Base-by-base conservation (phyloP, 2,113 vertebrate species). In the Nipponia nippon region DNA sequence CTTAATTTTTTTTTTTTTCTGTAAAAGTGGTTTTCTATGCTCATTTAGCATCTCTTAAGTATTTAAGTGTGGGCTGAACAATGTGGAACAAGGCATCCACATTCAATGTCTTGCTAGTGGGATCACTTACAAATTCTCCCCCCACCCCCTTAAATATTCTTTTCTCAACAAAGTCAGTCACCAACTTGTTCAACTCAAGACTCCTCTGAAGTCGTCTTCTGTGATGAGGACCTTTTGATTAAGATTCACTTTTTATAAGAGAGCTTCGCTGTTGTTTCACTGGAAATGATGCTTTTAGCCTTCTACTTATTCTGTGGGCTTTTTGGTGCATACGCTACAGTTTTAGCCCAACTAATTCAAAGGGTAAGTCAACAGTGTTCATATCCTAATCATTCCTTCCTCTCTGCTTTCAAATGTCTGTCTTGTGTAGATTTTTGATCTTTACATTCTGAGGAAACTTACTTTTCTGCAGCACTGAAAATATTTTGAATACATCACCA, bases 51-150 rank as follows among this genome's bases (percentile, higher is more conserved):
- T 13, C 29, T 77, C 34, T 22, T 16, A 78, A 52, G 4, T 46
- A n/a, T 77, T 80, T 56, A 34, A 76, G n/a, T 42, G 69, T 66
- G n/a, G 55, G 29, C 15, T 83, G 50, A 66, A 53, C 42, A 40
- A 40, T 26, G 21, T 55, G 49, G 36, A 79, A 84, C 13, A 40
- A 38, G 18, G 7, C 0, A 0, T 58, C 34, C 12, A 7, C 3
- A 1, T 72, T 58, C 38, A 52, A 2, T 13, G 6, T 52, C 67
- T 91, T 2, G 0, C 42, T 77, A 32, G 11, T 65, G 56, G 47
- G 42, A 52, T 17, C n/a, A 29, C 63, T 87, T 82, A 73, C 23
- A 61, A 70, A 66, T 78, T 23, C 36, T 9, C 11, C 13, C 12
- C 26, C 5, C 5, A 5, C 8, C 2, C 16, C 16, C 40, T 91